Evolutionary conservation across 2,797 vertebrate species (phyloP), one percentile per base, ranked within the genome.

Genomic region (Simalia tracyae): DNA sequence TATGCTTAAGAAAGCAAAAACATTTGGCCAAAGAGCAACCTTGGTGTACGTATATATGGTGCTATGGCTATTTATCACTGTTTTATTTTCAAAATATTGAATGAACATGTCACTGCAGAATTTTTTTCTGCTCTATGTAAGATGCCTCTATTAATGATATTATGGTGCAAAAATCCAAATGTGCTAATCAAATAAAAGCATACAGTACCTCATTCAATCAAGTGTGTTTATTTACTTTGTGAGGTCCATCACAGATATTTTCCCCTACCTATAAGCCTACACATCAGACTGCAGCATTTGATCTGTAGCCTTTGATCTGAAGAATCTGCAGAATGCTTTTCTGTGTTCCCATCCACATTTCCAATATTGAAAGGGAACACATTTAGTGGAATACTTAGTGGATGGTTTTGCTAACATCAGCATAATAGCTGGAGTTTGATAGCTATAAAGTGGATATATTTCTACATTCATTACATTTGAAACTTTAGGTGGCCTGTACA

Each of bases 151-250:
- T n/a, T 86, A 84, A 50, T 64, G 46, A 50, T 90, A n/a, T 24
- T 90, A 91, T 57, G 50, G 59, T 91, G 84, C 88, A 93, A 84
- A 88, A 87, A 26, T 50, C 36, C 50, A 50, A 90, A 86, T 66
- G 60, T 90, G 66, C 28, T 91, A 92, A 91, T 87, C 26, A 46
- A 93, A 93, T 93, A 93, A 93, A 93, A 90, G n/a, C 89, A 90
- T 93, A 54, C 60, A 61, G 50, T 90, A 92, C 68, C 84, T 91
- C 84, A 54, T 90, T 90, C 57, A 64, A 12, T 85, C 61, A 89
- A 46, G 42, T 87, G 57, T 90, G 60, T 87, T 87, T 1, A 56
- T 36, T 61, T 6, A 26, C 84, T 86, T 84, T 76, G 56, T 89
- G 56, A 84, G 15, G 36, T 17, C 10, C 8, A 46, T 50, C 3